Evolutionary conservation across 2,797 vertebrate species (phyloP).

Genomic region (Neosalanx taihuensis): DNA sequence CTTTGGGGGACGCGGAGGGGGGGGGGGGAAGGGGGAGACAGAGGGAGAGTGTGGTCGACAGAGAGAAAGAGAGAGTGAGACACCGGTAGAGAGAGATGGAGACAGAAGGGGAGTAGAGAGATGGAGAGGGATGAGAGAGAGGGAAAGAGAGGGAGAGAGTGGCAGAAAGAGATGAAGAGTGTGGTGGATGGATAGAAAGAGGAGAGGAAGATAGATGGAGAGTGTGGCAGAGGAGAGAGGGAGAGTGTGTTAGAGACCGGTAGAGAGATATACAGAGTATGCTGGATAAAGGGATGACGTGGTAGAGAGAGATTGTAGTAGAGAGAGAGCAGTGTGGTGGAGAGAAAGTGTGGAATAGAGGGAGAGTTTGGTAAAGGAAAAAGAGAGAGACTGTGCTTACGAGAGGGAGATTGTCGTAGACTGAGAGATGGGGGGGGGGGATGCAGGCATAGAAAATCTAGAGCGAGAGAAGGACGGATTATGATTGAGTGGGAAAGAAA

Average conservation of each 20-base stretch:
- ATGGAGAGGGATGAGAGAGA: no score
- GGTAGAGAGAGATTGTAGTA: neutral
- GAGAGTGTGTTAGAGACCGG: neutral
- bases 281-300: neutral
- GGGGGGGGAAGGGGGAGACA: neutral
- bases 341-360: constrained; percentile 20
- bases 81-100: neutral
- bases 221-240: neutral
- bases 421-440: neutral
- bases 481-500: neutral
- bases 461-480: no score
- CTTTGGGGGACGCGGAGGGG: constrained; percentile 48
- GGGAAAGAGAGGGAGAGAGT: neutral
- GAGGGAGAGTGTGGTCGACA: neutral
- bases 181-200: no score
- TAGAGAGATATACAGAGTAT: neutral
- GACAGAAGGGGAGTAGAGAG: no score
- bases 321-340: neutral
- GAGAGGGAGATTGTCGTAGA: neutral
- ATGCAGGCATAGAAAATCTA: neutral
- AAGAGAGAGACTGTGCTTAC: no score
- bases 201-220: constrained; percentile 19
- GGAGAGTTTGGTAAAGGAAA: neutral
- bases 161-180: neutral
- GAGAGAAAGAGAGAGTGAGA: neutral